Evolutionary conservation across 2,797 vertebrate species (phyloP), one percentile per base, ranked within the genome.

Genomic region (Propithecus deckenii): DNA sequence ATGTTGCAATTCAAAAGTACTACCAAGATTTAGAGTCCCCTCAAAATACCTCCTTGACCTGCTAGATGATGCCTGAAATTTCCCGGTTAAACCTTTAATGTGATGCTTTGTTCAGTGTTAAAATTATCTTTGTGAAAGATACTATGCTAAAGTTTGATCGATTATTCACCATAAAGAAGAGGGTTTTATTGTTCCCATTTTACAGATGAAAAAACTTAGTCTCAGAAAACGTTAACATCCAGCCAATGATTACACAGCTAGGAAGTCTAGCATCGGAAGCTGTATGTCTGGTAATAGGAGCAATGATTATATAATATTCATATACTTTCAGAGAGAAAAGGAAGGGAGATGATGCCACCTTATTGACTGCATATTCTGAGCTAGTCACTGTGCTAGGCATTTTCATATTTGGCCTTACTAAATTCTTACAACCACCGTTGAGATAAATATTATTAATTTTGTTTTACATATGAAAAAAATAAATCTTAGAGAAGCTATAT

Each of bases 101-200:
- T 41, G 10, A 78, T 63, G 15, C 9, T 57, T 55, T 89, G 18
- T 84, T 87, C 52, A 74, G 46, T 48, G 23, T 35, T 87, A 92
- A 95, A 96, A 91, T 52, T 81, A 61, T 55, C 84, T 89, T 80
- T 96, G 38, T 88, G 65, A 94, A 59, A 83, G 9, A 32, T 18
- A 74, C 3, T 35, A 38, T 4, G 7, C 18, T 75, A 91, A 94
- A 59, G n/a, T 91, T 84, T 74, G 41, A 41, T 90, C 25, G 14
- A 9, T 50, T 89, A 50, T 63, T 86, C 83, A 48, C 59, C 71
- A 91, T 86, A 43, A 20, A 72, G 20, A 95, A 80, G 46, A 81
- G 3, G 35, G 14, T 69, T 94, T 91, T 74, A 88, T 55, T 89
- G 72, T 87, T 90, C 38, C 57, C 78, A 92, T 96, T 95, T 95